Conservation (phyloP, 2,113 vertebrate species). For the Malurus elegans region DNA sequence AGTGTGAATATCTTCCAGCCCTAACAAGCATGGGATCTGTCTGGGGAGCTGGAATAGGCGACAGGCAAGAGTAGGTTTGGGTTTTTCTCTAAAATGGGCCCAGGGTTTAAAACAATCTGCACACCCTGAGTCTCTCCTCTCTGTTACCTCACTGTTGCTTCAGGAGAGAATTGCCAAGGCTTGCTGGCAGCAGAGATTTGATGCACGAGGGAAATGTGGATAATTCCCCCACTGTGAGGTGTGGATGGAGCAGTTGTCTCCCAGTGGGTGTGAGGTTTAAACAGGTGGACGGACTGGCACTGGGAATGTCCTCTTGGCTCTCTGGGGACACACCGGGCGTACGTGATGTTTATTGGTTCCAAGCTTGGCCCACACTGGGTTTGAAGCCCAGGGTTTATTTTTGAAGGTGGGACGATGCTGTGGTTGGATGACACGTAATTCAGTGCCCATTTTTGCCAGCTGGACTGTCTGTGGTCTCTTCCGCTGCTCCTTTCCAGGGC, state of each 20-base stretch:
- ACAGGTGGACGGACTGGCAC: background rate
- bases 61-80: background rate
- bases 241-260: background rate
- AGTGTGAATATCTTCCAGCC: background rate
- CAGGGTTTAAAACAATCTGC: background rate
- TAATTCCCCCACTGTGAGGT: background rate
- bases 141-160: background rate
- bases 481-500: background rate
- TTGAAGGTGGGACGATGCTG: background rate
- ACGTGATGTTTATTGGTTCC: background rate
- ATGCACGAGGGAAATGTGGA: background rate
- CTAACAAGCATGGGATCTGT: background rate
- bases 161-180: background rate
- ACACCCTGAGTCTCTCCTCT: background rate
- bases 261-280: background rate
- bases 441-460: background rate
- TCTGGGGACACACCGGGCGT: background rate
- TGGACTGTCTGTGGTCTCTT: background rate
- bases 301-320: fast-evolving
- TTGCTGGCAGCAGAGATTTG: background rate
- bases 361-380: background rate
- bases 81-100: background rate
- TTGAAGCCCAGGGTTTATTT: background rate
- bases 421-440: background rate
- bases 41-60: background rate